Conservation (phyloP, 2,797 vertebrate genomes). For the Trachops cirrhosus region DNA sequence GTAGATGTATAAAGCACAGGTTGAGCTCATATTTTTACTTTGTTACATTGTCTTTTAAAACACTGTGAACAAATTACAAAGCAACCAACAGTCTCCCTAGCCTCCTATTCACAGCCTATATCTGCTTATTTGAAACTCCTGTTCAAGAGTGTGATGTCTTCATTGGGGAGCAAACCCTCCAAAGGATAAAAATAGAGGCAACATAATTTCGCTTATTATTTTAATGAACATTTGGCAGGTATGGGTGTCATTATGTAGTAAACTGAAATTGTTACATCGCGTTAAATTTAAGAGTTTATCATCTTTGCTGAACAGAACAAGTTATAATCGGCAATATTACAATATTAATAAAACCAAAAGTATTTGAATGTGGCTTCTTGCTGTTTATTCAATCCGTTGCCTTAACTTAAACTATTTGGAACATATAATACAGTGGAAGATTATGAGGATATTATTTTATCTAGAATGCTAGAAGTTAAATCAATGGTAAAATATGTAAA, state of each 20-base stretch:
- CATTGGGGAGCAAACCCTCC: neutral
- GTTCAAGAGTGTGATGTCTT: neutral
- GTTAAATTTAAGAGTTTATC: neutral
- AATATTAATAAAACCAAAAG: neutral
- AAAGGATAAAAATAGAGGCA: neutral
- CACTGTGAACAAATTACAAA: neutral
- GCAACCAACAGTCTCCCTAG: neutral
- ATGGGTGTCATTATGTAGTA: neutral
- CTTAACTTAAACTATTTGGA: neutral
- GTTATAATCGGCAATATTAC: neutral
- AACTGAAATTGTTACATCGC: neutral
- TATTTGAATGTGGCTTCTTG: neutral
- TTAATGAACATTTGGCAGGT: neutral
- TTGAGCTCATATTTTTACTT: neutral
- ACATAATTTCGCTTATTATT: neutral
- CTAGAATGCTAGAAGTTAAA: neutral
- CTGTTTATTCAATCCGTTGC: neutral
- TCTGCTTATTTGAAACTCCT: neutral
- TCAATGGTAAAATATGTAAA: neutral
- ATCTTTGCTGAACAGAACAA: neutral
- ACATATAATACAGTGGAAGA: neutral
- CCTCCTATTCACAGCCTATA: neutral
- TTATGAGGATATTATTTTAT: neutral
- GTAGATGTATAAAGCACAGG: neutral
- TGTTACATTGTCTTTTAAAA: neutral